phyloP scores from a whole-genome alignment of 2,797 vertebrate species.

The Rhadinocentrus ornatus region DNA sequence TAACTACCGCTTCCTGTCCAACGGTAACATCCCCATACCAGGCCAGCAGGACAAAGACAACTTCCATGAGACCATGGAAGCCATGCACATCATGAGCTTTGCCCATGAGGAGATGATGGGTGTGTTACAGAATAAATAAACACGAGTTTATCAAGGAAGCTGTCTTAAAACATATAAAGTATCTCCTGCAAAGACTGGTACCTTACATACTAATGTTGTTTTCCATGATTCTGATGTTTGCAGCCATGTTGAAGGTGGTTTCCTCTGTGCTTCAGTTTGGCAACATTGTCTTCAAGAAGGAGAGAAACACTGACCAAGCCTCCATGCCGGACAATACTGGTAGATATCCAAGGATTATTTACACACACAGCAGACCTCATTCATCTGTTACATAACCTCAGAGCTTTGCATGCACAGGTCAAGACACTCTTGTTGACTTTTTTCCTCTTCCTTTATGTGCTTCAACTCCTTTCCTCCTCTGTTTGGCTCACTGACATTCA shows the following conservation, averaged over 20 bases:
- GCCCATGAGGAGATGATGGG: slow-evolving; percentile 94
- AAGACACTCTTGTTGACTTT: slow-evolving; percentile 22
- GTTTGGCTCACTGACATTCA: slow-evolving; percentile 24
- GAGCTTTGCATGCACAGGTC: background rate
- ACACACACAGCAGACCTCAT: slow-evolving; percentile 2
- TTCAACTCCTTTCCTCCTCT: slow-evolving; percentile 36
- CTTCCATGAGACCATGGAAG: slow-evolving; percentile 98
- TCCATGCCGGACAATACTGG: slow-evolving; percentile 99
- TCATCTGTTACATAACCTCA: slow-evolving; percentile 36
- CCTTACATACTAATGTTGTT: slow-evolving; percentile 1
- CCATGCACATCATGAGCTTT: slow-evolving; percentile 99
- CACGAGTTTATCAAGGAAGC: background rate
- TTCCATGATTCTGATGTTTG: slow-evolving; percentile 37
- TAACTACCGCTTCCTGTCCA: slow-evolving; percentile 96
- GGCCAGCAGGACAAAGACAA: slow-evolving; percentile 99
- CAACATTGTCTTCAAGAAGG: slow-evolving; percentile 97
- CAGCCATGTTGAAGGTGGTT: slow-evolving; percentile 97
- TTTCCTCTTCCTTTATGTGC: slow-evolving; percentile 27
- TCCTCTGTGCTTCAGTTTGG: slow-evolving; percentile 97
- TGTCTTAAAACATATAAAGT: background rate
- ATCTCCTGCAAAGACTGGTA: background rate
- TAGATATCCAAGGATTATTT: slow-evolving; percentile 57
- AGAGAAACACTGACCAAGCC: slow-evolving; percentile 96
- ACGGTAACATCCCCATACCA: slow-evolving; percentile 95
- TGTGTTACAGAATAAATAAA: slow-evolving; percentile 61